Conservation (phyloP, 2,797 vertebrate species). For the Tenualosa thibaudeaui region DNA sequence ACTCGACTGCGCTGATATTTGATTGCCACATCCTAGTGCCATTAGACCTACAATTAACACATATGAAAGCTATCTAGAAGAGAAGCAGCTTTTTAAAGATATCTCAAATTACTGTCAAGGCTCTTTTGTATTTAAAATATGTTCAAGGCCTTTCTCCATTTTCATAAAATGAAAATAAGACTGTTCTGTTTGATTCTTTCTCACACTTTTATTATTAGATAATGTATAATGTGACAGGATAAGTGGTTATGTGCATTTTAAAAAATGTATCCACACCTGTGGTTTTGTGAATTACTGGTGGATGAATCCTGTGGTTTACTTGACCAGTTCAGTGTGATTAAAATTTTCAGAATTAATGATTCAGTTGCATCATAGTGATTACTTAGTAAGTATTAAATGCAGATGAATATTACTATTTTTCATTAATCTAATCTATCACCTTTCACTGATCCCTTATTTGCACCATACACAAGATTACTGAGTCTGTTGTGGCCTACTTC, state of each 20-base stretch:
- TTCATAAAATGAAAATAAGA: slow-evolving; percentile 66
- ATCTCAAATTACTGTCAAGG: neutral
- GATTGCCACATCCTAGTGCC: neutral
- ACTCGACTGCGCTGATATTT: too few species aligned
- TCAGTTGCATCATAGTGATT: too few species aligned
- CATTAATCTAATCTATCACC: too few species aligned
- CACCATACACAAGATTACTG: too few species aligned
- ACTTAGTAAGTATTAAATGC: too few species aligned
- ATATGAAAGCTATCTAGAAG: neutral
- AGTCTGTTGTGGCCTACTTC: too few species aligned
- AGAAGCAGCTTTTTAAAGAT: neutral
- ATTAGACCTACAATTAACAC: neutral
- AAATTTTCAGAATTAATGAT: too few species aligned
- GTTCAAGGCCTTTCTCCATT: neutral
- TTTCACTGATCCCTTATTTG: too few species aligned
- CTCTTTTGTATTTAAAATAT: neutral
- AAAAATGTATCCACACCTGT: slow-evolving; percentile 38
- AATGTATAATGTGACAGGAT: neutral
- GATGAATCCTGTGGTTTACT: too few species aligned
- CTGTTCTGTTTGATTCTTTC: slow-evolving; percentile 61
- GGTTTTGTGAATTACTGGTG: too few species aligned
- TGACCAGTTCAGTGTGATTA: too few species aligned
- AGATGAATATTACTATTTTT: too few species aligned
- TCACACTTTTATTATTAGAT: slow-evolving; percentile 42
- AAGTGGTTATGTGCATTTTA: slow-evolving; percentile 29